These are phyloP conservation scores for Ciconia boyciana DNA, from an alignment of 2,113 vertebrate species.

Conservation along the genomic window DNA sequence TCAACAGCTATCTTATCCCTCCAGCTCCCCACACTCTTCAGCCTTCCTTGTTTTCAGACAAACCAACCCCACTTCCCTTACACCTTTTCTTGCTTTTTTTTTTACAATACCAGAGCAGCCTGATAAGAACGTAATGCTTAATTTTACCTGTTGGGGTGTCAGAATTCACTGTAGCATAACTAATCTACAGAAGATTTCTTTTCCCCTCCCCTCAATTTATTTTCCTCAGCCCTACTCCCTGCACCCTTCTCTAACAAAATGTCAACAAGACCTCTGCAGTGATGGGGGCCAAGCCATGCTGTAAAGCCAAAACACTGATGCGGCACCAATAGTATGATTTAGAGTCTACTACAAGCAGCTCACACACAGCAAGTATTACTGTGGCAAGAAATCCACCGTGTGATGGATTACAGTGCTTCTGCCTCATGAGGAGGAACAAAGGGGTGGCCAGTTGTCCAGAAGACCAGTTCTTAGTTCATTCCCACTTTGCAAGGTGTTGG, in stretches of 20 bases:
- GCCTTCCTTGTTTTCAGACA: neutral
- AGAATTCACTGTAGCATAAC: neutral
- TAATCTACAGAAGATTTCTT: neutral
- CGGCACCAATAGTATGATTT: neutral
- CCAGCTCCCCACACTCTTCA: neutral
- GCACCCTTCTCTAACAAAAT: neutral
- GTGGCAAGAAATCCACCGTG: neutral
- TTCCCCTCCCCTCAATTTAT: accelerated
- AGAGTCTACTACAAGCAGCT: neutral
- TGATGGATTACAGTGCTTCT: neutral
- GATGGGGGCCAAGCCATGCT: neutral
- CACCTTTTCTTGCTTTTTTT: neutral
- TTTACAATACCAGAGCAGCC: neutral
- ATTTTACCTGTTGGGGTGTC: neutral
- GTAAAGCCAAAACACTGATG: neutral
- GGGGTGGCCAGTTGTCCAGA: neutral
- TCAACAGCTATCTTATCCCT: neutral
- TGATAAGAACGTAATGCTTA: neutral
- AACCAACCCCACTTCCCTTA: neutral
- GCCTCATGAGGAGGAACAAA: neutral
- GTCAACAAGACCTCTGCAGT: neutral
- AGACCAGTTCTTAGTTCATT: neutral
- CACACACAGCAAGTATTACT: neutral
- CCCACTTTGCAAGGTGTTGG: neutral
- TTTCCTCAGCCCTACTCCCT: neutral